phyloP scores from a whole-genome alignment of 1,140 invertebrate species.

The Lutraria rhynchaena region DNA sequence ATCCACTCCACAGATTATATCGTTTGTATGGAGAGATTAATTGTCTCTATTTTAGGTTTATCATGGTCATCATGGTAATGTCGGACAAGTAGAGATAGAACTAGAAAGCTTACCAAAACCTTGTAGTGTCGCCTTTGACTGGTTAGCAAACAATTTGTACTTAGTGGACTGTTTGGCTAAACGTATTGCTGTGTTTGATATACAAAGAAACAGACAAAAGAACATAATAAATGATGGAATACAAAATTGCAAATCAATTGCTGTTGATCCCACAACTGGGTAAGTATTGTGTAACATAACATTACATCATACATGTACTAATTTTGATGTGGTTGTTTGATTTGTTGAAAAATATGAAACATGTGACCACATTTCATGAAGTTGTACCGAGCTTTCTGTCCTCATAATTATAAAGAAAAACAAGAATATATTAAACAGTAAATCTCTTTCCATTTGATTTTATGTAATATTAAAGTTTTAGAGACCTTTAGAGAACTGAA shows the following conservation, averaged over 20 bases:
- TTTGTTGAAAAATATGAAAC: too few species aligned
- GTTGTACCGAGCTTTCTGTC: too few species aligned
- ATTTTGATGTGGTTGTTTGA: too few species aligned
- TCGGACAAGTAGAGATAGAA: slow-evolving; percentile 46
- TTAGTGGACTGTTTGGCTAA: slow-evolving; percentile 96
- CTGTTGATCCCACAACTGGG: slow-evolving; percentile 94
- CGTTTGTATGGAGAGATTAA: too few species aligned
- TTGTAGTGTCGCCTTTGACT: slow-evolving; percentile 96
- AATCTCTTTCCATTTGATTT: too few species aligned
- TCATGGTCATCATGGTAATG: slow-evolving; percentile 79
- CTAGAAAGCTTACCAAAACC: slow-evolving; percentile 83
- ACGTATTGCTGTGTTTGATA: slow-evolving; percentile 95
- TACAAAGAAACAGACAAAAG: slow-evolving; percentile 91
- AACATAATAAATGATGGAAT: slow-evolving; percentile 93
- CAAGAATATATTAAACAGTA: too few species aligned
- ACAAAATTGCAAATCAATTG: slow-evolving; percentile 94
- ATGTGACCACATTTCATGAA: too few species aligned
- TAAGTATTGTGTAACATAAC: too few species aligned
- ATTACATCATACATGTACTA: too few species aligned
- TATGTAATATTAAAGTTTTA: not conserved
- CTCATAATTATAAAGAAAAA: too few species aligned
- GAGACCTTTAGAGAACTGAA: not conserved
- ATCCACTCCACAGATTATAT: too few species aligned
- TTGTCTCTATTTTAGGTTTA: too few species aligned
- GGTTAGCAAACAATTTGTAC: slow-evolving; percentile 97